phyloP scores from a whole-genome alignment of 2,113 vertebrate species.

The Salminus brasiliensis region DNA sequence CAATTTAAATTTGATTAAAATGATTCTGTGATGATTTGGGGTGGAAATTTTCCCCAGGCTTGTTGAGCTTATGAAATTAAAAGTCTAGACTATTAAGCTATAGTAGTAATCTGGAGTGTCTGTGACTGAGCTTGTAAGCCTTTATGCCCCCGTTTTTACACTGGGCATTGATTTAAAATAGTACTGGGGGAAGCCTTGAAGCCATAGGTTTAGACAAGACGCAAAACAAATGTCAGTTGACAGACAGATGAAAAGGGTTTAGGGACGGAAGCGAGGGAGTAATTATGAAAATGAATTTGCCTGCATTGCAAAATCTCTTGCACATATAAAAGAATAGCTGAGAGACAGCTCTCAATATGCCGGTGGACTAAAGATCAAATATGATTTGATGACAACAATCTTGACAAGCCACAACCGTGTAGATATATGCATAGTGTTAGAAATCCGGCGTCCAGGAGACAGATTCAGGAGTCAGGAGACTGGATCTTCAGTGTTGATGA shows the following conservation, averaged over 20 bases:
- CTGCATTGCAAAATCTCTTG: neutral
- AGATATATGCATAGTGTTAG: too few species aligned
- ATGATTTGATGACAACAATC: neutral
- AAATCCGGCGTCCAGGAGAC: too few species aligned
- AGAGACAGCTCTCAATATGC: neutral
- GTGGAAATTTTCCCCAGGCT: neutral
- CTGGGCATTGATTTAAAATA: neutral
- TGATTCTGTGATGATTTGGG: slow-evolving; percentile 6
- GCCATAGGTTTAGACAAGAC: neutral
- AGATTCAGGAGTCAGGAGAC: too few species aligned
- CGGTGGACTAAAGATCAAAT: neutral
- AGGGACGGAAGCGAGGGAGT: neutral
- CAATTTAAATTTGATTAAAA: slow-evolving; percentile 1
- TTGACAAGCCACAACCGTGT: neutral
- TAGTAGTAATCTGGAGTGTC: neutral
- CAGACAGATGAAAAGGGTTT: neutral
- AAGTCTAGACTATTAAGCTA: neutral
- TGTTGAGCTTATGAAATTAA: neutral
- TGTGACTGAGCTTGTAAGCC: neutral
- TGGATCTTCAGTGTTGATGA: too few species aligned
- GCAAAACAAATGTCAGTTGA: slow-evolving; percentile 10
- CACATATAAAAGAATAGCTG: neutral
- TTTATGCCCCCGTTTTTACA: neutral
- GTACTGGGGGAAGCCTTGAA: neutral
- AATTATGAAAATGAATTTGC: neutral